A percentile compares a stretch with the other conserved stretches of the same genome.
Conservation (phyloP, 2,888 invertebrate genomes). For the Orchesella flavescens region DNA sequence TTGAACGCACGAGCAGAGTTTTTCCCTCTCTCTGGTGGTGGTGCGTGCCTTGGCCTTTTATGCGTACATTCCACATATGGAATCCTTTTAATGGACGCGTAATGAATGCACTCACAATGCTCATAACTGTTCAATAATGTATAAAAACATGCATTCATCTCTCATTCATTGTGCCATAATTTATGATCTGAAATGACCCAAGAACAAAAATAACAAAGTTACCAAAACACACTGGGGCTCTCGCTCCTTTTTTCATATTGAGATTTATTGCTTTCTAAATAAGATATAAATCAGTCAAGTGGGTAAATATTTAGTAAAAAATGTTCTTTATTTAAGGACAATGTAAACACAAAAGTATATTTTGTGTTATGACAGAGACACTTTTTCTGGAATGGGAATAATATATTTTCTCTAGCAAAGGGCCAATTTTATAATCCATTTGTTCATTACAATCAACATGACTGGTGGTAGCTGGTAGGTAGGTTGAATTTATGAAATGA, state of each 20-base stretch:
- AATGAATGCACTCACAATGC: slow-evolving; percentile 31
- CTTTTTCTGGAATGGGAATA: neutral
- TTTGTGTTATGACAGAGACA: slow-evolving; percentile 12
- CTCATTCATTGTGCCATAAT: slow-evolving; percentile 19
- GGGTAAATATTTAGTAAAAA: slow-evolving; percentile 50
- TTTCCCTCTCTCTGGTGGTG: neutral
- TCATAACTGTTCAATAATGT: neutral
- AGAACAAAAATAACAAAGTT: slow-evolving; percentile 34
- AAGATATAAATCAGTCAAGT: slow-evolving; percentile 61
- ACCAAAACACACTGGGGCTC: slow-evolving; percentile 30
- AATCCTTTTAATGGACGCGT: slow-evolving; percentile 40
- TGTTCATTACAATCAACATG: neutral
- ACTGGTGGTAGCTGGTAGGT: neutral
- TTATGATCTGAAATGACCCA: slow-evolving; percentile 49
- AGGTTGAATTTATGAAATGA: neutral
- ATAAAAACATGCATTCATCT: neutral
- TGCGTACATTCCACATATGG: slow-evolving; percentile 22
- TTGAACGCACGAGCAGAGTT: neutral
- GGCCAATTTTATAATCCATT: neutral
- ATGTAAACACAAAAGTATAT: slow-evolving; percentile 14
- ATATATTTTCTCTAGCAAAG: neutral
- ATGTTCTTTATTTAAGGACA: slow-evolving; percentile 9
- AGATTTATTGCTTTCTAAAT: slow-evolving; percentile 60
- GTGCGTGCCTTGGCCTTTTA: slow-evolving; percentile 29
- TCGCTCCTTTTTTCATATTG: slow-evolving; percentile 22